Base-by-base conservation (phyloP, 2,113 vertebrate genomes). In the Calidris pygmaea region DNA sequence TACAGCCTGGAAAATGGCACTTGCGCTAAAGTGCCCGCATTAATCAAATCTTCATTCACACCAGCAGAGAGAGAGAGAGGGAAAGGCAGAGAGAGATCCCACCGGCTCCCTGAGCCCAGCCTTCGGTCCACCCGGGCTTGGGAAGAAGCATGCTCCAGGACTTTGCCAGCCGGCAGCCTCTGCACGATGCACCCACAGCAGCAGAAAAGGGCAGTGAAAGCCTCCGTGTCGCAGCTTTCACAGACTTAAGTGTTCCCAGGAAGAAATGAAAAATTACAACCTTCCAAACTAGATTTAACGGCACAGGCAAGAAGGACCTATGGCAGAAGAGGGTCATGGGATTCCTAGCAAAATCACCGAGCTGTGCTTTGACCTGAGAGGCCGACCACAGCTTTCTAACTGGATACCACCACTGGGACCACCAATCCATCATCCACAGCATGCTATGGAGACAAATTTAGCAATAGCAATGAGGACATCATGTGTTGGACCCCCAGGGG, bases 41-140 rank as follows among this genome's bases (percentile, higher is more conserved):
- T 92, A 96, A 96, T 95, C 96, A 96, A 87, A 93, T 73, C 95
- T 80, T 89, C 86, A 45, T 90, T 73, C 85, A 92, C 82, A 94
- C 91, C 89, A 91, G 70, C 86, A 86, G 43, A 66, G 75, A 91
- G 39, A 91, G 39, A 41, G 39, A 37, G 41, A 18, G 20, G 55
- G 58, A 37, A 9, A 86, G 59, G 55, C 58, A 70, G 48, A 83
- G 48, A 83, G 85, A 59, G 73, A 96, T 87, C 60, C 74, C 71
- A 59, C 12, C 32, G 71, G 62, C 50, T 87, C 45, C 21, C 26
- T 0, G 1, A 70, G 78, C 24, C 30, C 37, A 2, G 76, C 47
- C 29, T 39, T 55, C 2, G 22, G 65, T n/a, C 35, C 47, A 23
- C 14, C 9, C 1, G 0, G 24, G 72, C 34, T 41, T 41, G 37